Base-by-base conservation (phyloP, 2,888 invertebrate genomes). In the Acholoe squamosa region DNA sequence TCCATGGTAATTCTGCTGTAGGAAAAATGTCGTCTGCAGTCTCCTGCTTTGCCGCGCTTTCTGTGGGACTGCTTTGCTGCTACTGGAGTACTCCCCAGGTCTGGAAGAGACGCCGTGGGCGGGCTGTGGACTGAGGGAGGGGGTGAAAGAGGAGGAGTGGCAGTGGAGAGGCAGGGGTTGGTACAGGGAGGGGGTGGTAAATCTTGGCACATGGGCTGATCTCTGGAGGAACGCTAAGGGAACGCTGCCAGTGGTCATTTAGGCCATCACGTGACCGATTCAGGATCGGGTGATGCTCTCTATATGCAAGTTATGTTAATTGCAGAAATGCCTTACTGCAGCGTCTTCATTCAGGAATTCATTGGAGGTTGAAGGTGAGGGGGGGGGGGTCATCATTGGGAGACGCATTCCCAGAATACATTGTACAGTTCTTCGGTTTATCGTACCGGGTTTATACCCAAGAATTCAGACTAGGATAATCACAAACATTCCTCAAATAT, bases 211-310 rank as follows among this genome's bases (percentile, higher is more conserved):
- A n/a, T 71, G n/a, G 71, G 71, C 25, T 71, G 71, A 71, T 43
- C 43, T 43, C 71, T 71, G 71, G 71, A 71, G 71, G 71, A 31
- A 71, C 71, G 71, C 71, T 28, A 31, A 28, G 14, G 71, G 71
- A 71, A 71, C 71, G 71, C 71, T 71, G 71, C 31, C 71, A 71
- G 71, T 71, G 71, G 71, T 71, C 71, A 71, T 71, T 25, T n/a
- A 7, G 71, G n/a, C 5, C 71, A 28, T 43, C 84, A 84, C 84
- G 84, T 84, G 84, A 84, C 84, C 84, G 19, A 22, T 19, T 16
- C 34, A 7, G 84, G 43, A 84, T 84, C 84, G 84, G 84, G n/a
- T 84, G 84, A 84, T 84, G 84, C 51, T 19, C 84, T 84, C 84
- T 84, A 34, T 84, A 84, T 84, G 84, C 84, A 84, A 25, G 33